Evolutionary conservation across 1,140 invertebrate species (phyloP), one percentile per base, ranked within the genome.

Genomic region (Camponotus vicinus): DNA sequence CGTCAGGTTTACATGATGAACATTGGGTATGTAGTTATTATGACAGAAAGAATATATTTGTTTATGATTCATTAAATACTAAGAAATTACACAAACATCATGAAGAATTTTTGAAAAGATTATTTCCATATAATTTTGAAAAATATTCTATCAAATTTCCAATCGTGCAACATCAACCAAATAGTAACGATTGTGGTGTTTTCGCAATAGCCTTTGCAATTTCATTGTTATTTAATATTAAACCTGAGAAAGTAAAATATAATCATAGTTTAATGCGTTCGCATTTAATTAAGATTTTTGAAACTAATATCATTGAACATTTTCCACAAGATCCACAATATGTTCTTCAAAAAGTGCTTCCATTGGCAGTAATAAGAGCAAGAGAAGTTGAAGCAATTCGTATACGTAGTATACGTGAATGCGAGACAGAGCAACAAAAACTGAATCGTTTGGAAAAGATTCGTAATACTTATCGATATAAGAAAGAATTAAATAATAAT

Each of bases 181-280:
- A 27, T 27, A 1, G 27, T 27, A 27, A 27, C 27, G 55, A 76
- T 32, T 40, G 37, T 40, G 37, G 37, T 63, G 55, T 76, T 57
- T 76, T 40, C 42, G 55, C 73, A 27, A 42, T 45, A 76, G 55
- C 73, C 40, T 76, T 76, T 76, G 73, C 55, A 2, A 18, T 32
- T 13, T 76, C 37, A 3, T 40, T 61, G 61, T 63, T 76, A 57
- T 76, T 76, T 21, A 27, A 61, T 7, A 37, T 63, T 45, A 45
- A 76, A 40, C 55, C 55, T 32, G 73, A 76, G 0, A 76, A 76
- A 76, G 73, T 27, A 27, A 27, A 27, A 27, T 27, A 27, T 27
- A 27, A 27, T 27, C 27, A 27, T 27, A 27, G 27, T 27, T 27
- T 27, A 63, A 66, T n/a, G 34, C 34, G 63, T 37, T 66, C 18